These are phyloP conservation scores for Pachydiplax longipennis DNA, from an alignment of 2,888 invertebrate genomes.

Conservation along the genomic window DNA sequence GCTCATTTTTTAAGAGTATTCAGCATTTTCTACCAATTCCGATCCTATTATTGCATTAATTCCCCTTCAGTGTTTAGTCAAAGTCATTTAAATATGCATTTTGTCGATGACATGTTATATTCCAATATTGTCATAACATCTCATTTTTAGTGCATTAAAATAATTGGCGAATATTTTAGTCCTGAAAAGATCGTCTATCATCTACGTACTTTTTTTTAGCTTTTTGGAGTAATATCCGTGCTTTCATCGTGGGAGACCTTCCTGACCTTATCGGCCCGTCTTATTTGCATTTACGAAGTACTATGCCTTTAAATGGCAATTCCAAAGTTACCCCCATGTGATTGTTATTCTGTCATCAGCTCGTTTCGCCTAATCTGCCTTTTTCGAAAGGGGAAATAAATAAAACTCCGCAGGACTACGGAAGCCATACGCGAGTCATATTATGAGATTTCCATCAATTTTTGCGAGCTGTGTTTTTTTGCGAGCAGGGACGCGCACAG, in stretches of 20 bases:
- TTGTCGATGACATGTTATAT: too few relatives aligned
- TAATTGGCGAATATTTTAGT: too few relatives aligned
- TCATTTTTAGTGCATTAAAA: too few relatives aligned
- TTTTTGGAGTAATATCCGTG: too few relatives aligned
- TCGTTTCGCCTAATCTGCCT: neutral
- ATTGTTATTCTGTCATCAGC: neutral
- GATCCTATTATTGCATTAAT: too few relatives aligned
- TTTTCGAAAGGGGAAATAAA: neutral
- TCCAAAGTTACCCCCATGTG: neutral
- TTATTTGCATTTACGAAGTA: neutral
- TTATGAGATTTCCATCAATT: conserved; percentile 42
- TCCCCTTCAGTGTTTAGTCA: too few relatives aligned
- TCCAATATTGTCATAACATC: too few relatives aligned
- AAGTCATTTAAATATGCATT: too few relatives aligned
- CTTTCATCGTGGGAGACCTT: neutral
- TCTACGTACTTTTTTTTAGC: too few relatives aligned
- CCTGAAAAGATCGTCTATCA: too few relatives aligned
- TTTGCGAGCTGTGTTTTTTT: neutral
- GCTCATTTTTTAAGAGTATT: too few relatives aligned
- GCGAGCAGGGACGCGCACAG: neutral
- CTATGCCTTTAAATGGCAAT: neutral
- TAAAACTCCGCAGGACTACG: neutral
- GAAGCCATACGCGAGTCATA: neutral
- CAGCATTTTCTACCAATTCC: too few relatives aligned
- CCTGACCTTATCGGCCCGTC: neutral